Evolutionary conservation across 2,113 vertebrate species (phyloP).

Genomic region (Corythoichthys haematopterus): DNA sequence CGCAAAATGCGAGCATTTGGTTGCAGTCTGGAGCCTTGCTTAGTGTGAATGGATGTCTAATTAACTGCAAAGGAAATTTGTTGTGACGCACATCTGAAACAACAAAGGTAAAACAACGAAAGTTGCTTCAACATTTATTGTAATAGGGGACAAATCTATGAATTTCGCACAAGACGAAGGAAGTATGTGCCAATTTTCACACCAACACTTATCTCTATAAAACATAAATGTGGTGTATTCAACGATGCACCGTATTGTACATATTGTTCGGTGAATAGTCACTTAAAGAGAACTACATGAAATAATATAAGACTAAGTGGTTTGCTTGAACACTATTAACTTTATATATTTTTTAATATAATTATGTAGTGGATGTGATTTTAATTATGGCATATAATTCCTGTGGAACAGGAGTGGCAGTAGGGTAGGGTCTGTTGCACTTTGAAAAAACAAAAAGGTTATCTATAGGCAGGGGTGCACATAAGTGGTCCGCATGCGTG

Average conservation of each 20-base stretch:
- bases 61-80: not conserved
- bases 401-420: not conserved
- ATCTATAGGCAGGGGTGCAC: not conserved
- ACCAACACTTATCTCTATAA: not conserved
- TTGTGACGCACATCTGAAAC: not conserved
- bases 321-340: not conserved
- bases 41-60: not conserved
- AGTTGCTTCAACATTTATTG: not conserved
- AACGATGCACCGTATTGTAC: not conserved
- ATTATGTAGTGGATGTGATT: too few species aligned
- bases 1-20: too few species aligned
- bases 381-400: not conserved
- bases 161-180: slow-evolving; percentile 5
- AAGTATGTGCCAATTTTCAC: slow-evolving; percentile 11
- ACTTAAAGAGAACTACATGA: not conserved
- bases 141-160: not conserved
- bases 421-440: not conserved
- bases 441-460: not conserved
- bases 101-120: not conserved
- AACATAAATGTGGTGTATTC: not conserved
- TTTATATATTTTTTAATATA: too few species aligned
- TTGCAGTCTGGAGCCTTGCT: too few species aligned
- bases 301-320: not conserved
- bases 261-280: not conserved
- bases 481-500: too few species aligned